Evolutionary conservation across 2,888 invertebrate genomes (phyloP).

Genomic region (Drosophila nigricruria): DNA sequence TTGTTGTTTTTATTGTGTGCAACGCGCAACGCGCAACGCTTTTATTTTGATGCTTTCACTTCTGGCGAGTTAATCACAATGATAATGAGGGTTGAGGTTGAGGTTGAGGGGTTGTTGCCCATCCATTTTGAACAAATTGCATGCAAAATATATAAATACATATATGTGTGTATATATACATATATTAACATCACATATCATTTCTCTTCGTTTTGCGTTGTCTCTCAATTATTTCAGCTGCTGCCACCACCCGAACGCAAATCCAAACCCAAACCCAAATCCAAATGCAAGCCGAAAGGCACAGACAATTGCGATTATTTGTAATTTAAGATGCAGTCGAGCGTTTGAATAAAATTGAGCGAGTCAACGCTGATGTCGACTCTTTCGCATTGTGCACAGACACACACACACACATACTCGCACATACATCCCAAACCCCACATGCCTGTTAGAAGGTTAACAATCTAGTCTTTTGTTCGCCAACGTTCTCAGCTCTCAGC

Average conservation of each 20-base stretch:
- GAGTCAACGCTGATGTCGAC: slow-evolving; percentile 73
- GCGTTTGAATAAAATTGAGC: slow-evolving; percentile 79
- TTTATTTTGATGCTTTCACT: slow-evolving; percentile 71
- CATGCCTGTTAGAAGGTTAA: slow-evolving; percentile 64
- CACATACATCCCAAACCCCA: slow-evolving; percentile 4
- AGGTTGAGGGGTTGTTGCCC: slow-evolving; percentile 54
- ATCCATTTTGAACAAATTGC: slow-evolving; percentile 49
- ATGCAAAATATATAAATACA: slow-evolving; percentile 52
- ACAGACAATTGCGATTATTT: slow-evolving; percentile 83
- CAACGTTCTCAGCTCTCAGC: slow-evolving; percentile 25
- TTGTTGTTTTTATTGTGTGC: slow-evolving; percentile 61
- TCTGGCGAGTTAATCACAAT: slow-evolving; percentile 80
- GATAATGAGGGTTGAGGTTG: slow-evolving; percentile 73
- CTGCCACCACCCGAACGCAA: slow-evolving; percentile 43
- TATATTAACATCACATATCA: slow-evolving; percentile 47
- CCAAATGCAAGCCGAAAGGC: slow-evolving; percentile 14
- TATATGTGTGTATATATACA: not conserved
- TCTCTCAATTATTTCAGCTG: slow-evolving; percentile 85
- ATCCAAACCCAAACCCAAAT: slow-evolving; percentile 21
- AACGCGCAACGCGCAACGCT: slow-evolving; percentile 41
- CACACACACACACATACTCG: not conserved
- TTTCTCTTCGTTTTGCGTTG: slow-evolving; percentile 75
- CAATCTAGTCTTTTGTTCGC: slow-evolving; percentile 52
- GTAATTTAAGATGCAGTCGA: slow-evolving; percentile 84
- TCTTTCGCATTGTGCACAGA: slow-evolving; percentile 46